Base-by-base conservation (phyloP, 2,888 invertebrate genomes). In the Rotaria macrura region DNA sequence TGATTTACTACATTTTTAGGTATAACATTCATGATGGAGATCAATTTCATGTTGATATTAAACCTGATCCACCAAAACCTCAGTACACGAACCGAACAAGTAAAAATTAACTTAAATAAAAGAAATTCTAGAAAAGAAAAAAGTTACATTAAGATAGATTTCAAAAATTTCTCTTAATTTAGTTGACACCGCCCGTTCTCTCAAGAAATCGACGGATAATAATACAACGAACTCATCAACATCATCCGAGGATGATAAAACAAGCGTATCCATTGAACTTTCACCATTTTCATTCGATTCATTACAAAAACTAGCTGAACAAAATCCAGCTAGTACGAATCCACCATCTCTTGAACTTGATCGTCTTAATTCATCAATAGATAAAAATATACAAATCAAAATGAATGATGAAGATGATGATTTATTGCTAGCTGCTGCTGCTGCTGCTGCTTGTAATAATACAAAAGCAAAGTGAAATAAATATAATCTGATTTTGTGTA, bases 1-100 rank as follows among this genome's bases (percentile, higher is more conserved):
- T 49, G 20, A 23, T 52, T 7, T 52, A 23, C 23, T 52, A 4
- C 2, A 9, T 34, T 3, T 65, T 34, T 34, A 65, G 65, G 4
- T 65, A 79, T 47, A 88, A 89, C 57, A 87, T 90, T 38, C 88
- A 88, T 40, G 89, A 90, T 79, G 89, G 89, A n/a, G 90, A 89
- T 87, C 88, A 88, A 49, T 88, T 90, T 86, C 87, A 84, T 84
- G 79, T 86, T 86, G 86, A 86, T 83, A 40, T 86, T 86, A 83
- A 87, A 88, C 86, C 88, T 88, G 89, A 79, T 29, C 34, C 34
- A 65, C 65, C 65, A 12, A 65, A 65, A 34, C 65, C 65, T 6
- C 65, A 65, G 38, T 20, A 65, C 38, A 17, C 65, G 38, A 65
- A 14, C 17, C 34, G 65, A 65, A 17, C 34, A 65, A 34, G 65